Evolutionary conservation across 1,140 invertebrate genomes (phyloP).

Genomic region (Diploscapter pachys): DNA sequence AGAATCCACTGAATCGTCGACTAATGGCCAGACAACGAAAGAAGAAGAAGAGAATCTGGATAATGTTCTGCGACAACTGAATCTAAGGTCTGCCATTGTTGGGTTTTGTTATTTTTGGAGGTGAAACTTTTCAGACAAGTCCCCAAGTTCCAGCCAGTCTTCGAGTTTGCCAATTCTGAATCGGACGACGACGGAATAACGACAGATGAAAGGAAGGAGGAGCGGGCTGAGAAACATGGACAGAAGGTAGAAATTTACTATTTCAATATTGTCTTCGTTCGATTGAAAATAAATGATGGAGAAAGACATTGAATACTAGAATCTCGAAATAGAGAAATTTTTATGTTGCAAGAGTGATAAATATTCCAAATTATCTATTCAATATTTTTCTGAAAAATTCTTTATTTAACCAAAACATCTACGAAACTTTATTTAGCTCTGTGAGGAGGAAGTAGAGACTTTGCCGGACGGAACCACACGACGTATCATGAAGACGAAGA

Average conservation of each 20-base stretch:
- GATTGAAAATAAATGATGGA: background rate
- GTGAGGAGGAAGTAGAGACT: slow-evolving; percentile 44
- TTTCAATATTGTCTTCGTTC: background rate
- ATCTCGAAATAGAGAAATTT: too few relatives aligned
- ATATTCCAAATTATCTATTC: background rate
- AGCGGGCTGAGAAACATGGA: slow-evolving; percentile 43
- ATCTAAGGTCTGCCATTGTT: slow-evolving; percentile 26
- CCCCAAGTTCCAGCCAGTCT: slow-evolving; percentile 38
- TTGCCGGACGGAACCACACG: slow-evolving; percentile 36
- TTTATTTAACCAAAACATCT: background rate
- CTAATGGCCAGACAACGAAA: too few relatives aligned
- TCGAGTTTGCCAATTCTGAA: slow-evolving; percentile 35
- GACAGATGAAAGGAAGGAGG: slow-evolving; percentile 39
- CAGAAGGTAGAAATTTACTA: slow-evolving; percentile 22
- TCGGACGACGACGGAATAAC: slow-evolving; percentile 42
- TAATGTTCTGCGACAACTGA: slow-evolving; percentile 37
- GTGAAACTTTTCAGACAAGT: slow-evolving; percentile 38
- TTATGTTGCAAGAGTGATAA: too few relatives aligned
- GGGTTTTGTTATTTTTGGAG: background rate
- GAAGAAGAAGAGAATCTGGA: slow-evolving; percentile 21
- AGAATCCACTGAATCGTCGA: too few relatives aligned
- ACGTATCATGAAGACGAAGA: slow-evolving; percentile 43
- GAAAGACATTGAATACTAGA: background rate
- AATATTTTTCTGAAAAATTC: background rate
- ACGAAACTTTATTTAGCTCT: slow-evolving; percentile 25